phyloP scores from a whole-genome alignment of 2,113 vertebrate genomes.

The Oreochromis aureus region DNA sequence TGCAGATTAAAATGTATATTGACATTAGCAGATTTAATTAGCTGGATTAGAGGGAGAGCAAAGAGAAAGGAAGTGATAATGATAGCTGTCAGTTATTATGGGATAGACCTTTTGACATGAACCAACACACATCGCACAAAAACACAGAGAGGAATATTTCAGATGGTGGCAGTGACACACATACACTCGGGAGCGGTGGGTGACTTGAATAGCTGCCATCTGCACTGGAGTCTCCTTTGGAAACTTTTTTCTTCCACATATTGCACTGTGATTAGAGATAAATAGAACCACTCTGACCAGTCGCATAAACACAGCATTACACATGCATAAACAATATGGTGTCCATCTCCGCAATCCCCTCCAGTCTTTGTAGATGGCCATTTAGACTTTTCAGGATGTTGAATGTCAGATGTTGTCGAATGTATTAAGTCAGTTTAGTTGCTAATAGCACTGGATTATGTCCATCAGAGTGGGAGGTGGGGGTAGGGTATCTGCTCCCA shows the following conservation, averaged over 20 bases:
- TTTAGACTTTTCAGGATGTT: constrained; percentile 27
- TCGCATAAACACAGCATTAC: constrained; percentile 8
- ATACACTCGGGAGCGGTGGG: background rate
- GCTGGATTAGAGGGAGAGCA: constrained; percentile 22
- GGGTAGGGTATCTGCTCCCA: background rate
- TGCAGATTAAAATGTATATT: constrained; percentile 45
- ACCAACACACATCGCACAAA: constrained; percentile 2
- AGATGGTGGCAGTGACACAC: constrained; percentile 1
- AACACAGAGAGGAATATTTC: background rate
- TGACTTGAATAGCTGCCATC: constrained; percentile 46
- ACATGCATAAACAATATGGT: constrained; percentile 20
- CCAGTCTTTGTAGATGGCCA: background rate
- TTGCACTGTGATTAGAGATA: constrained; percentile 61
- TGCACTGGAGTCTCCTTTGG: constrained; percentile 34
- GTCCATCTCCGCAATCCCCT: constrained; percentile 16
- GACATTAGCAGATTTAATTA: constrained; percentile 54
- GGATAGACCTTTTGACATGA: constrained; percentile 47
- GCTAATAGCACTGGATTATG: constrained; percentile 37
- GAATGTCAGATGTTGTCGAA: constrained; percentile 13
- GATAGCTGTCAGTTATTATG: constrained; percentile 49
- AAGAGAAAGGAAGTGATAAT: constrained; percentile 55
- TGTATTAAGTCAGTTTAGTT: constrained; percentile 26
- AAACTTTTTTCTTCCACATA: constrained; percentile 15
- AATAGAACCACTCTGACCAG: constrained; percentile 40
- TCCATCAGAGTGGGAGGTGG: background rate